A percentile compares a stretch with the other conserved stretches of the same genome.
These are phyloP conservation scores for Drosophila aff. DNA, from an alignment of 1,140 invertebrate species.

Conservation along the genomic window DNA sequence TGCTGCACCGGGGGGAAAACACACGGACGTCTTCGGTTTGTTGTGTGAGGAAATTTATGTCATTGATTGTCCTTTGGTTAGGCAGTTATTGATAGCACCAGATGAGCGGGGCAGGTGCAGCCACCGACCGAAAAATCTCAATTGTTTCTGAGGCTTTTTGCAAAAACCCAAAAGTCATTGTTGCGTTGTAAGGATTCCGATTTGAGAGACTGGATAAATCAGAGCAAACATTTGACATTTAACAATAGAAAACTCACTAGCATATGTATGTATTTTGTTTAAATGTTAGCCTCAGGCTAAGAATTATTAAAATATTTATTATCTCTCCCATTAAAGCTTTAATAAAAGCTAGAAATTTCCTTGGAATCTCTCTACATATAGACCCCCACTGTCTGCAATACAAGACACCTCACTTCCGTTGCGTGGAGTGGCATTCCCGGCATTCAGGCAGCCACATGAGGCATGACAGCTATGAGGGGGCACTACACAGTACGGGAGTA, in stretches of 20 bases:
- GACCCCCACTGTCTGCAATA: slow-evolving; percentile 17
- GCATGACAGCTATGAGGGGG: slow-evolving; percentile 54
- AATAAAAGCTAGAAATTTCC: background rate
- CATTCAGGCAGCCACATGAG: slow-evolving; percentile 61
- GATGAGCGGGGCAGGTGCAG: slow-evolving; percentile 23
- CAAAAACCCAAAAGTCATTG: slow-evolving; percentile 17
- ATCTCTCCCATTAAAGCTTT: background rate
- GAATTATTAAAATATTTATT: too few species aligned
- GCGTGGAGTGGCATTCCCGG: slow-evolving; percentile 57
- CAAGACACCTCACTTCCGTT: slow-evolving; percentile 62
- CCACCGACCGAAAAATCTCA: background rate
- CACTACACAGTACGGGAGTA: background rate
- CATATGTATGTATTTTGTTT: background rate
- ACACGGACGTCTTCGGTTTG: slow-evolving; percentile 55
- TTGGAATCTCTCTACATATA: background rate
- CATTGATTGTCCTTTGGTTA: slow-evolving; percentile 69
- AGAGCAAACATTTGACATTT: background rate
- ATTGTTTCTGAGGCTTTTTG: background rate
- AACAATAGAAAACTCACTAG: background rate
- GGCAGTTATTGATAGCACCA: slow-evolving; percentile 70
- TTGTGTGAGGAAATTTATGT: slow-evolving; percentile 70
- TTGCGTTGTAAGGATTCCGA: background rate
- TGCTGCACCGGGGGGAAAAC: slow-evolving; percentile 12
- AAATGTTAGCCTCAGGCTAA: background rate
- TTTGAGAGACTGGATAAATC: background rate